Evolutionary conservation across 2,113 vertebrate genomes (phyloP).

Genomic region (Phycodurus eques): DNA sequence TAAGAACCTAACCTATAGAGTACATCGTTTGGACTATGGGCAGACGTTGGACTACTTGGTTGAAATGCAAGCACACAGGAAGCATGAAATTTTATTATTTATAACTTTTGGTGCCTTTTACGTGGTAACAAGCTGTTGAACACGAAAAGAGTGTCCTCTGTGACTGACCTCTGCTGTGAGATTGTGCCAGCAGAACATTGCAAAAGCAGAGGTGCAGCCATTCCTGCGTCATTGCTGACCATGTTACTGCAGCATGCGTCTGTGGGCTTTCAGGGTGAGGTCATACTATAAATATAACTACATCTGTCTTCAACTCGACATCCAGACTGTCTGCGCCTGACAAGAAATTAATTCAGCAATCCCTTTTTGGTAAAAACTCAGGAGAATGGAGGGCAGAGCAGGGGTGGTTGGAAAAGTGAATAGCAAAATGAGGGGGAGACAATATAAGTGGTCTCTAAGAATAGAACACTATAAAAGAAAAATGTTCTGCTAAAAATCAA

Average conservation of each 20-base stretch:
- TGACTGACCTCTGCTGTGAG: conserved; percentile 18
- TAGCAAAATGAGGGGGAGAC: too few species aligned
- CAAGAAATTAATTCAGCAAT: conserved; percentile 45
- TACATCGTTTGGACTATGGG: too few species aligned
- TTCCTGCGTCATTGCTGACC: conserved; percentile 52
- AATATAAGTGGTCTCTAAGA: too few species aligned
- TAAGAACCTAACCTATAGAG: too few species aligned
- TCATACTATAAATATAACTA: conserved; percentile 65
- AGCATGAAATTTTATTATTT: too few species aligned
- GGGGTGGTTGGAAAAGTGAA: too few species aligned
- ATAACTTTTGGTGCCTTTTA: too few species aligned
- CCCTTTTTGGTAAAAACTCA: conserved; percentile 68
- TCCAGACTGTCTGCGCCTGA: conserved; percentile 60
- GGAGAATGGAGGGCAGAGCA: not conserved
- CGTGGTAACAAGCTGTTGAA: conserved; percentile 7
- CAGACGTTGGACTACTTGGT: too few species aligned
- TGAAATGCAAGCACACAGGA: too few species aligned
- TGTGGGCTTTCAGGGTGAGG: conserved; percentile 46
- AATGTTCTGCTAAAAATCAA: too few species aligned
- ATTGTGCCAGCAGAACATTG: conserved; percentile 16
- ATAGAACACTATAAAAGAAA: too few species aligned
- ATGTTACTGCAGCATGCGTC: conserved; percentile 14
- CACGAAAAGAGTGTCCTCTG: conserved; percentile 17
- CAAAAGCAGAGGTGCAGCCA: conserved; percentile 30
- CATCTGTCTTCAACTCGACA: conserved; percentile 40